A percentile compares a stretch with the other conserved stretches of the same genome.
These are phyloP conservation scores for Columba janthina DNA, from an alignment of 2,113 vertebrate species.

Conservation along the genomic window DNA sequence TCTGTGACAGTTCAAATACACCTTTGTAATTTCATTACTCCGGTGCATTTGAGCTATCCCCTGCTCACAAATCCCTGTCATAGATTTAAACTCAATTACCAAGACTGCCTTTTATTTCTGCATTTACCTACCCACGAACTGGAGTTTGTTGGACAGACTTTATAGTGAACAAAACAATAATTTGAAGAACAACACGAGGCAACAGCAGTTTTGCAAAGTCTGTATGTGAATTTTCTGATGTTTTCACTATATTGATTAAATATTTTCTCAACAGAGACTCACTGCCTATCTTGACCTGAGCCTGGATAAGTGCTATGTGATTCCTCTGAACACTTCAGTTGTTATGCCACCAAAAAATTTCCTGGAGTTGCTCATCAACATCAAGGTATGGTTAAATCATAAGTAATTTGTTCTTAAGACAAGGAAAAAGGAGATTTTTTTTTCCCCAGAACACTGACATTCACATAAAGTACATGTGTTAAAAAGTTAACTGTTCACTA, in stretches of 20 bases:
- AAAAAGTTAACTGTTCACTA: neutral
- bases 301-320: slow-evolving; percentile 96
- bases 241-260: neutral
- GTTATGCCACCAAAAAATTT: slow-evolving; percentile 95
- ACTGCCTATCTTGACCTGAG: slow-evolving; percentile 95
- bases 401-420: neutral
- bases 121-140: neutral
- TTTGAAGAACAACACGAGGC: neutral
- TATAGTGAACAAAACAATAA: neutral
- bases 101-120: neutral
- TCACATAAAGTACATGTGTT: neutral
- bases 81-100: neutral
- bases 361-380: slow-evolving; percentile 89
- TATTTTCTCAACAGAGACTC: slow-evolving; percentile 79
- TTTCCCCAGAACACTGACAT: neutral
- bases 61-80: neutral
- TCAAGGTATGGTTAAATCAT: slow-evolving; percentile 81
- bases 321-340: slow-evolving; percentile 93
- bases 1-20: neutral
- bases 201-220: neutral
- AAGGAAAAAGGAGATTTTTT: neutral
- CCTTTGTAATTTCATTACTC: neutral
- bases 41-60: neutral
- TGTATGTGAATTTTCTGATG: neutral
- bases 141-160: neutral